Base-by-base conservation (phyloP, 2,797 vertebrate species). In the Aphelocoma californica region DNA sequence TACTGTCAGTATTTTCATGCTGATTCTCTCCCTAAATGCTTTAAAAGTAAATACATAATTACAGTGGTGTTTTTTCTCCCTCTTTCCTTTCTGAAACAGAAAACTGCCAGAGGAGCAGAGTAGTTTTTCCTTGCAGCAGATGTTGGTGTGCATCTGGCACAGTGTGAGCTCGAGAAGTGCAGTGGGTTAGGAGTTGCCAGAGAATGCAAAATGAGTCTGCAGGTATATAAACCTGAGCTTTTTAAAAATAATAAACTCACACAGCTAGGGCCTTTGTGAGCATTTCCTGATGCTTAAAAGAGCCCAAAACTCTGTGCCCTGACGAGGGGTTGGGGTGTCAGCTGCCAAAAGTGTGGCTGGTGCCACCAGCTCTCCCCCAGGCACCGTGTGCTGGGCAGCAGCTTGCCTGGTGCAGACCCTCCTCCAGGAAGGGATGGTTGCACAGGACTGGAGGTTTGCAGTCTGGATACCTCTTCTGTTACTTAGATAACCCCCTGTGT, bases 41-140 rank as follows among this genome's bases (percentile, higher is more conserved):
- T 84, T 93, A 90, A 66, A 88, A 92, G 94, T 92, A 86, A 91
- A 91, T 87, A 88, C 57, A 14, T 83, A 71, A 94, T 92, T 93
- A 74, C 83, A 86, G 69, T 47, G 56, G 1, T 54, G 73, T 42
- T 66, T 81, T 81, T n/a, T 18, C 18, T 45, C 47, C 71, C 50
- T 77, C 31, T 77, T 56, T 82, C 56, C 78, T 78, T 60, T 92
- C 82, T 40, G 81, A 91, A 79, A 61, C 32, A 67, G 67, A 65
- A 58, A 28, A 40, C 74, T 74, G 71, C 51, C 44, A 62, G 47
- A 71, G 90, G n/a, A 84, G 86, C 86, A 77, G 67, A 44, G 88
- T 53, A 48, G 65, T 40, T 80, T 80, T 78, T 71, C 81, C 65
- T 85, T 85, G 77, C 65, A 89, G 93, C 92, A 95, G 90, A 93